These are phyloP conservation scores for Luffia ferchaultella DNA, from an alignment of 2,888 invertebrate genomes.

Conservation along the genomic window DNA sequence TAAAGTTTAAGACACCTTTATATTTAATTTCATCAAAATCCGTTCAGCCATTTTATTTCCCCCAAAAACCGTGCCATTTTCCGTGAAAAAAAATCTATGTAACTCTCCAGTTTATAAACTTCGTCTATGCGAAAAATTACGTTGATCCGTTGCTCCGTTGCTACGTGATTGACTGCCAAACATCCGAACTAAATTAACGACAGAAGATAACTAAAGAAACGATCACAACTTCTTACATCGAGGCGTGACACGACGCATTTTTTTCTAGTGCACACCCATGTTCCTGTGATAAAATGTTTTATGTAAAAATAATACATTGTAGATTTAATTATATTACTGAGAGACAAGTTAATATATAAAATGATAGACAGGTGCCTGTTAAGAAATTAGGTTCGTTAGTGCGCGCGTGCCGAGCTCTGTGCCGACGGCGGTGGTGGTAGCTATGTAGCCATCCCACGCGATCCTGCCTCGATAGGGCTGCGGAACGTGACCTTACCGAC, in stretches of 20 bases:
- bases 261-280: too few species aligned
- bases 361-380: conserved; percentile 47
- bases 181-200: neutral
- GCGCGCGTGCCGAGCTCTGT: conserved; percentile 14
- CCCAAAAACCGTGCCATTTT: too few species aligned
- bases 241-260: too few species aligned
- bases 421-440: neutral
- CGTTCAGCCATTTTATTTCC: too few species aligned
- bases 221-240: neutral
- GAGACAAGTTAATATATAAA: neutral
- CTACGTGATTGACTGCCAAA: neutral
- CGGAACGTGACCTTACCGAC: neutral
- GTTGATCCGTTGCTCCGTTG: too few species aligned
- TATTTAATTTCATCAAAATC: too few species aligned
- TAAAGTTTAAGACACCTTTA: too few species aligned
- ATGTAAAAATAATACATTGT: too few species aligned
- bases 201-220: neutral
- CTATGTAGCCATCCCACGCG: neutral
- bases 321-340: neutral
- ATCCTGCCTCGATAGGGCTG: neutral
- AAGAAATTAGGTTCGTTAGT: conserved; percentile 45
- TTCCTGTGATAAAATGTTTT: too few species aligned
- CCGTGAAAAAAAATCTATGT: too few species aligned
- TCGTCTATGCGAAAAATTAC: too few species aligned
- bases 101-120: too few species aligned